These are phyloP conservation scores for Choloepus hoffmanni DNA, from an alignment of 2,113 vertebrate species.

Conservation along the genomic window DNA sequence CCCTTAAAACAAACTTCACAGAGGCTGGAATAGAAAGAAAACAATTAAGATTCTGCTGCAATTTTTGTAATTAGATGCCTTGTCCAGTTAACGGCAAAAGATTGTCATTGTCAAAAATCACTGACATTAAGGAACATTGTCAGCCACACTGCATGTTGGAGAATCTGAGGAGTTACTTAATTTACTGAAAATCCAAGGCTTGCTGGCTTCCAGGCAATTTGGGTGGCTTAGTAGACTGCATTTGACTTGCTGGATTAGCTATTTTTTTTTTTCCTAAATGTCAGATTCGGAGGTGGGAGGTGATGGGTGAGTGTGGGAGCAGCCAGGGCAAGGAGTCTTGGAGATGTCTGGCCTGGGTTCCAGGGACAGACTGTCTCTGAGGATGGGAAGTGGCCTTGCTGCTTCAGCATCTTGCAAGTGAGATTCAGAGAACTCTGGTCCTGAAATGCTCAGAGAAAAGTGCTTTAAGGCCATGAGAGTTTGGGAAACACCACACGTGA, in stretches of 20 bases:
- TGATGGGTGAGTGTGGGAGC: background rate
- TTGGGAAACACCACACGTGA: background rate
- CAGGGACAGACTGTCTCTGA: no score
- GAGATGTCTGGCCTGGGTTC: background rate
- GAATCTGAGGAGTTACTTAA: background rate
- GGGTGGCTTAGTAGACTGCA: background rate
- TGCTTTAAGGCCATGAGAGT: background rate
- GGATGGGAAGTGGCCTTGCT: background rate
- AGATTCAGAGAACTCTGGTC: background rate
- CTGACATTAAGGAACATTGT: no score
- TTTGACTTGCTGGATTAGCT: background rate
- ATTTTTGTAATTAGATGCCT: background rate
- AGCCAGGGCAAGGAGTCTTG: no score
- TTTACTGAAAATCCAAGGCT: accelerated
- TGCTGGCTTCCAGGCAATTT: accelerated
- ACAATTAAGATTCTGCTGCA: background rate
- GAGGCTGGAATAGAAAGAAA: background rate
- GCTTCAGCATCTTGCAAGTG: background rate
- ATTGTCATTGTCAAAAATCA: background rate
- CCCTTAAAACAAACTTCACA: background rate
- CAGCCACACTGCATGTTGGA: background rate
- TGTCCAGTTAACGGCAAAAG: background rate
- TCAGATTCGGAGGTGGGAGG: background rate
- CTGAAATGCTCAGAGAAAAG: background rate
- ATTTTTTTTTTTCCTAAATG: background rate